Conservation (phyloP, 2,113 vertebrate genomes). For the Prinia subflava region DNA sequence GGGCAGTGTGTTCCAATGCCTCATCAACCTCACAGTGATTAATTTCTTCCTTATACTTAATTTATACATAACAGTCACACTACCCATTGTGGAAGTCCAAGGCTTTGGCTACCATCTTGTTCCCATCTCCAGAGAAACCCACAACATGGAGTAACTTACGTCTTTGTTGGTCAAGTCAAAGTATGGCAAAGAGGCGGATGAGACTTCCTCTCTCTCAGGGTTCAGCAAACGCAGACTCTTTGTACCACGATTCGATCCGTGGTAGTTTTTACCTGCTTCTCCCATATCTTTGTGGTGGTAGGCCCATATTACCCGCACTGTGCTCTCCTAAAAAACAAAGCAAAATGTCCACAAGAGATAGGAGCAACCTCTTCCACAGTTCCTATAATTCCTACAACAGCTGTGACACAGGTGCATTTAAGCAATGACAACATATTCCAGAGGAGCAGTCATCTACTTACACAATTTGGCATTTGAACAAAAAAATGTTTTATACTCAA, state of each 20-base stretch:
- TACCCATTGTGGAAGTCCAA: neutral
- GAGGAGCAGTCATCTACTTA: neutral
- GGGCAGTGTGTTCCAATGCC: neutral
- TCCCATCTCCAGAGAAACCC: neutral
- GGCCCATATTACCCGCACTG: conserved; percentile 85
- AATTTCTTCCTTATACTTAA: neutral
- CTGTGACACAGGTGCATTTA: neutral
- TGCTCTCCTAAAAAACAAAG: conserved; percentile 75
- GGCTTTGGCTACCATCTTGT: neutral
- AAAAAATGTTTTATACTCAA: neutral
- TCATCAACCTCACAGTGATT: neutral
- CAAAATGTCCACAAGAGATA: neutral
- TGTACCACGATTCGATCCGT: conserved; percentile 78
- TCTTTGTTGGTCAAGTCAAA: conserved; percentile 80
- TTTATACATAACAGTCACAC: neutral
- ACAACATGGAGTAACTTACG: conserved; percentile 74
- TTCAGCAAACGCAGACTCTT: conserved; percentile 84
- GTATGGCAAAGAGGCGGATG: conserved; percentile 44
- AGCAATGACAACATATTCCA: neutral
- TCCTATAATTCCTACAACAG: neutral
- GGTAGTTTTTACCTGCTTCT: conserved; percentile 77
- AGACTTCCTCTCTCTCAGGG: conserved; percentile 66
- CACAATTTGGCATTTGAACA: neutral
- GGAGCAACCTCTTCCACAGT: neutral
- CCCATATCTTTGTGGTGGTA: conserved; percentile 80